Evolutionary conservation across 2,113 vertebrate genomes (phyloP).

Genomic region (Indri indri): DNA sequence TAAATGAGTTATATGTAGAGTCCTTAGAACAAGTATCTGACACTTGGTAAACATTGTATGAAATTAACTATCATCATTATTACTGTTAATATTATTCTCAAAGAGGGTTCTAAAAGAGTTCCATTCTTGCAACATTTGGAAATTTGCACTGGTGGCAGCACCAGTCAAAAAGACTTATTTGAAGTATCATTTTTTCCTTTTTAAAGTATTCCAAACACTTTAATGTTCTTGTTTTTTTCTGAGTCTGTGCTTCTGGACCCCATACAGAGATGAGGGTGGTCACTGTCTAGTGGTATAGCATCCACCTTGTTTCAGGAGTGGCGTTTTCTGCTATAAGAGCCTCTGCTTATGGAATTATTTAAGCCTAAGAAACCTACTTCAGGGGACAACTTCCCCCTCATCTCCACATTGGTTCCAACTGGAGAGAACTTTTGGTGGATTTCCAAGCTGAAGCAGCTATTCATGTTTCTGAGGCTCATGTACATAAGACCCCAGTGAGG

Average conservation of each 20-base stretch:
- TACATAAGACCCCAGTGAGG: background rate
- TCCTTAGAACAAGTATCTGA: background rate
- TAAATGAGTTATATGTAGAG: background rate
- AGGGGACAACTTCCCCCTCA: background rate
- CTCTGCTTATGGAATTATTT: background rate
- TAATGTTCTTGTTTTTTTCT: background rate
- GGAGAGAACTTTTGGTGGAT: background rate
- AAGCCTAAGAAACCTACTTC: background rate
- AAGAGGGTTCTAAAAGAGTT: background rate
- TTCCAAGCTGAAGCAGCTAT: background rate
- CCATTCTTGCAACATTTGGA: background rate
- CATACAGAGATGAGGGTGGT: background rate
- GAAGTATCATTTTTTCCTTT: background rate
- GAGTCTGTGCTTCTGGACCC: background rate
- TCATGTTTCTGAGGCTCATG: background rate
- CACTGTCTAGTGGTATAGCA: background rate
- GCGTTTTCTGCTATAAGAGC: background rate
- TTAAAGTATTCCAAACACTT: background rate
- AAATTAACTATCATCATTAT: background rate
- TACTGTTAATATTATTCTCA: background rate
- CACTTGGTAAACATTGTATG: background rate
- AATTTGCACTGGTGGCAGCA: background rate
- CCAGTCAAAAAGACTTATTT: background rate
- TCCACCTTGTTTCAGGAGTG: background rate
- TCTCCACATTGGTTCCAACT: background rate